Base-by-base conservation (phyloP, 2,888 invertebrate genomes). In the Nipponacmea schrenckii region DNA sequence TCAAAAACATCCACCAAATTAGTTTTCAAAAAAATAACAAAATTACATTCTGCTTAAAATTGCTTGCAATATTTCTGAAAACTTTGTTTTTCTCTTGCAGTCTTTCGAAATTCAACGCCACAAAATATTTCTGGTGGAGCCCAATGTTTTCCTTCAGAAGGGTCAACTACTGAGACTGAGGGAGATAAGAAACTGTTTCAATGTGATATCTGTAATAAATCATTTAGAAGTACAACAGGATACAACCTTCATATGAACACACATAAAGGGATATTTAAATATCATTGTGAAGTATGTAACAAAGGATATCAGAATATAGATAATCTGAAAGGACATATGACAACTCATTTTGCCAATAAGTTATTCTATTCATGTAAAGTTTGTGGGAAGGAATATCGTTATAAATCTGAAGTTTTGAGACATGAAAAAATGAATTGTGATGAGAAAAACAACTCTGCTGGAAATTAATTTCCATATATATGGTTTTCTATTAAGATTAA, bases 301-400 rank as follows among this genome's bases (percentile, higher is more conserved):
- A 56, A 56, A 56, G 56, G 56, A 56, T 56, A 56, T 56, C 56
- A 56, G 24, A 56, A 56, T 24, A 56, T 56, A 24, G 56, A 56
- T 56, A 56, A 56, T 56, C 24, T 56, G 20, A 20, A 56, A 14
- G 56, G 56, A 24, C 56, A 56, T 20, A 56, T 56, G 56, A 56
- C 20, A 10, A 56, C 56, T 3, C 56, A 56, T 24, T 24, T 24
- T 56, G 56, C 20, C 56, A 10, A 56, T 12, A 24, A 56, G 20
- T 24, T 24, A 24, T 24, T 56, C 20, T 56, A 56, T 56, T 56
- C 56, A 4, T 56, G 56, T 24, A 56, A 56, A 56, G 24, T 24
- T 20, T 56, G 56, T 56, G 56, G 56, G 1, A 56, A 24, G 24
- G 24, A 56, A 24, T 56, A 24, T 56, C 20, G 24, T 24, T 56